Conservation (phyloP, 2,888 invertebrate species). For the Campopleginae sp. region DNA sequence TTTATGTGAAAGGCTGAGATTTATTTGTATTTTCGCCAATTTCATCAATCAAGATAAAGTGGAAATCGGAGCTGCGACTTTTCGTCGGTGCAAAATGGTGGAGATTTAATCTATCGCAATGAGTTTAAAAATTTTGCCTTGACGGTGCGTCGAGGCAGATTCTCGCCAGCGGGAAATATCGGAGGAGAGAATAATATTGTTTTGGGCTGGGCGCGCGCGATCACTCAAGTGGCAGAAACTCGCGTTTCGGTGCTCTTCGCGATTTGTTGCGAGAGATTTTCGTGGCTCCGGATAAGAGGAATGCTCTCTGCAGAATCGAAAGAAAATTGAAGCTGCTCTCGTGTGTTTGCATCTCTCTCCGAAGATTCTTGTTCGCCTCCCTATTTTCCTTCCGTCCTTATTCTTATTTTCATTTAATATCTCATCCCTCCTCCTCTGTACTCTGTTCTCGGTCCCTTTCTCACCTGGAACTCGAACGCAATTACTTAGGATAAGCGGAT, state of each 20-base stretch:
- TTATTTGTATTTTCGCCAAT: neutral
- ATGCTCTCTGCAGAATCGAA: neutral
- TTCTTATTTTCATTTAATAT: slow-evolving; percentile 31
- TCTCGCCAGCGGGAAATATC: neutral
- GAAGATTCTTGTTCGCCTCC: slow-evolving; percentile 56
- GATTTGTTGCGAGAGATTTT: neutral
- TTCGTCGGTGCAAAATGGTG: neutral
- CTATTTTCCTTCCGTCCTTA: slow-evolving; percentile 37
- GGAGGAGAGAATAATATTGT: neutral
- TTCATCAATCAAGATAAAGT: neutral
- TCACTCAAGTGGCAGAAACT: neutral
- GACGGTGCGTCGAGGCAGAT: too few relatives aligned
- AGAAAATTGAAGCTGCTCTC: slow-evolving; percentile 7
- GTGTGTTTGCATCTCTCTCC: neutral
- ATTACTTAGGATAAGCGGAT: slow-evolving; percentile 54
- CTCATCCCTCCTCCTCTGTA: neutral
- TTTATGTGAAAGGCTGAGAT: neutral
- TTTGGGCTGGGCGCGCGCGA: neutral
- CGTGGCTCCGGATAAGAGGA: neutral
- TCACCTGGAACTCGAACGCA: slow-evolving; percentile 39
- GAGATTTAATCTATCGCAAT: neutral
- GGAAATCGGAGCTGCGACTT: too few relatives aligned
- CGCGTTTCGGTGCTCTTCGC: neutral
- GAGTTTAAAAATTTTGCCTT: too few relatives aligned
- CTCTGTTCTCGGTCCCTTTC: neutral